These are phyloP conservation scores for Drosophila melanogaster DNA, from an alignment of 1,140 invertebrate genomes.

Conservation along the genomic window Release_6_plus_ISO1_MT NT_037436.4:19061001-19061500, in stretches of 20 bases:
- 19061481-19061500: constrained; percentile 88
- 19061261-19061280: constrained; percentile 87
- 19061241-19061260: constrained; percentile 85
- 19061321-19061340: constrained; percentile 69
- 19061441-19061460: constrained; percentile 86
- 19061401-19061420: constrained; percentile 38
- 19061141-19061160: constrained; percentile 79
- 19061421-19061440: constrained; percentile 87
- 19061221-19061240: constrained; percentile 85
- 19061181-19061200: constrained; percentile 88
- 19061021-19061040: constrained; percentile 86
- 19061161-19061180: constrained; percentile 87
- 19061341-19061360: not conserved
- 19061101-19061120: constrained; percentile 91
- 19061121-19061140: constrained; percentile 87
- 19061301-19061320: constrained; percentile 86
- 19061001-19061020: constrained; percentile 87
- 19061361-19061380: rapidly evolving
- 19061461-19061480: constrained; percentile 87
- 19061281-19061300: constrained; percentile 87
- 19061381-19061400: constrained; percentile 60
- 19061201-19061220: constrained; percentile 86
- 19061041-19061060: constrained; percentile 88
- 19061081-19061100: constrained; percentile 86
- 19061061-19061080: constrained; percentile 88